Evolutionary conservation across 1,140 invertebrate species (phyloP), one percentile per base, ranked within the genome.

Genomic region (Drosophila nebulosa): DNA sequence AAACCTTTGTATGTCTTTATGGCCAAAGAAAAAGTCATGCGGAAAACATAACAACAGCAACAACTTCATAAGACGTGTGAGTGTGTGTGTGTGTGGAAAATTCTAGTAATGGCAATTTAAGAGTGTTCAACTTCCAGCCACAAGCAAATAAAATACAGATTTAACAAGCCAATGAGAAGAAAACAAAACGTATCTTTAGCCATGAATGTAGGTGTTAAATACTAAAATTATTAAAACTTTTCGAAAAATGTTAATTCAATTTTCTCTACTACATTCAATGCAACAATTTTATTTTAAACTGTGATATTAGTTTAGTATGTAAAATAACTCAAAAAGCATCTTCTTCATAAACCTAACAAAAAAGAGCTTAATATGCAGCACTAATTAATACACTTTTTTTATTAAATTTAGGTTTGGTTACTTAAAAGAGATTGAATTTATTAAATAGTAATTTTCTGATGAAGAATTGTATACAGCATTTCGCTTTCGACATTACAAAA

Each of bases 11-110:
- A 51, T n/a, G 39, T 46, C 7, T n/a, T n/a, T 50, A 46, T 46
- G 0, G 39, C 16, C 39, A 46, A 21, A 46, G 21, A 3, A 3
- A 46, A 46, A 46, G 16, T 58, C 39, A 36, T 36, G 22, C 10
- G 21, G 32, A 63, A 64, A 67, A 46, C 22, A 70, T 36, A 30
- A 59, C 56, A 76, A 18, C 52, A 42, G 12, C 10, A 36, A 21
- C 7, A 46, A 42, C 6, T 42, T 42, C 7, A 14, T 18, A 2
- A 3, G 4, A 21, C 16, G 16, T 46, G 39, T 10, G 39, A 7
- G 6, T 46, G 39, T 30, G 27, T 30, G 27, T 30, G 27, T 30
- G 26, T 7, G 27, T 30, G 27, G 14, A 42, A 42, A 6, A 42
- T 42, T 42, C 16, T 9, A 16, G 39, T 14, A 42, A 18, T 18